Conservation (phyloP, 2,888 invertebrate species). For the Clepsis dumicolana region DNA sequence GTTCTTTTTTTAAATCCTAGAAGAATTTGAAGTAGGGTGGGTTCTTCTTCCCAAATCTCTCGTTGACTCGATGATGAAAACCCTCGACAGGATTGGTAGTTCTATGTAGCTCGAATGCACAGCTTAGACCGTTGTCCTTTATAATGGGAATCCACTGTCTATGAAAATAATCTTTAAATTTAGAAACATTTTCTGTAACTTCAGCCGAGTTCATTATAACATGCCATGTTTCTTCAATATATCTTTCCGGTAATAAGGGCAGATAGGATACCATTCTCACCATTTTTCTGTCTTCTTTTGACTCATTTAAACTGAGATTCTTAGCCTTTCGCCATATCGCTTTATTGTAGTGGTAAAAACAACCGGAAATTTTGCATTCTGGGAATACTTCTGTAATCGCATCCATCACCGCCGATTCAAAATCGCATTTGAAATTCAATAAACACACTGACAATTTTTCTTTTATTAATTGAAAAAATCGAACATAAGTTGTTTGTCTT, state of each 20-base stretch:
- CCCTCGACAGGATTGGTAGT: constrained; percentile 24
- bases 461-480: too few species aligned
- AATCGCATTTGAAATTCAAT: too few species aligned
- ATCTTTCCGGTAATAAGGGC: constrained; percentile 23
- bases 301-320: too few species aligned
- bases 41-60: constrained; percentile 12
- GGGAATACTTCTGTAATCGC: too few species aligned
- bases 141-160: constrained; percentile 22
- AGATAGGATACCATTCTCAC: constrained; percentile 15
- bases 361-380: too few species aligned
- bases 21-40: constrained; percentile 13
- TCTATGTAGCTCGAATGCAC: constrained; percentile 12
- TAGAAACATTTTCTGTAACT: constrained; percentile 12
- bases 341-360: too few species aligned
- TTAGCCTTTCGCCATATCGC: too few species aligned
- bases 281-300: too few species aligned
- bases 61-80: constrained; percentile 12
- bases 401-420: too few species aligned
- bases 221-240: constrained; percentile 15
- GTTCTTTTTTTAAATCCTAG: constrained; percentile 19
- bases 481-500: too few species aligned
- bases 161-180: constrained; percentile 14
- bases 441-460: too few species aligned
- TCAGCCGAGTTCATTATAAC: constrained; percentile 8
- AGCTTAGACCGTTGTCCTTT: constrained; percentile 15